These are phyloP conservation scores for Anseranas semipalmata DNA, from an alignment of 2,113 vertebrate species.

Conservation along the genomic window DNA sequence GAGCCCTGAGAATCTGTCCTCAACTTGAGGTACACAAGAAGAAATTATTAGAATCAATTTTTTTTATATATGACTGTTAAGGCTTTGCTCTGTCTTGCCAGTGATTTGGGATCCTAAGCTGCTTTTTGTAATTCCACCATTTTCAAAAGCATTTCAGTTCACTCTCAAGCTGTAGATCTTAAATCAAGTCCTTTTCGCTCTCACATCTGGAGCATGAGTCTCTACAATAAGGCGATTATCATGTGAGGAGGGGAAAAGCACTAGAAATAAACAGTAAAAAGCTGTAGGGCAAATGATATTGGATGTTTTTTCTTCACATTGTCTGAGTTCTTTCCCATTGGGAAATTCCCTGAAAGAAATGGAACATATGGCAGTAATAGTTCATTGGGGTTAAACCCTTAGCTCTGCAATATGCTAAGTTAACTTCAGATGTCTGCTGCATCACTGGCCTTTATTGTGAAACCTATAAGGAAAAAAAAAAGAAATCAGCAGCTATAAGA, in stretches of 20 bases:
- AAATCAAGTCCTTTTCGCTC: conserved; percentile 49
- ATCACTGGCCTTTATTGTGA: conserved; percentile 66
- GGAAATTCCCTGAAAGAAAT: conserved; percentile 70
- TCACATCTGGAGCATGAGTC: conserved; percentile 45
- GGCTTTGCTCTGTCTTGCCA: neutral
- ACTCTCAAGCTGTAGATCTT: conserved; percentile 59
- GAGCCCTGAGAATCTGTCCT: neutral
- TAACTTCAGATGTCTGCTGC: conserved; percentile 67
- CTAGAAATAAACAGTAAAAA: conserved; percentile 66
- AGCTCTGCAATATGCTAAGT: conserved; percentile 68
- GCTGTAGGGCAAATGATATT: conserved; percentile 66
- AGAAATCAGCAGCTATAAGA: conserved; percentile 57
- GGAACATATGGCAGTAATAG: conserved; percentile 68
- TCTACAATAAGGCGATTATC: conserved; percentile 61
- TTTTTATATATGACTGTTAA: neutral
- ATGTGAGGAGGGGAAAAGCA: conserved; percentile 50
- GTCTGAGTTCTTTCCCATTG: conserved; percentile 67
- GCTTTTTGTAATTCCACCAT: conserved; percentile 55
- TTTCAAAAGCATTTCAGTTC: conserved; percentile 53
- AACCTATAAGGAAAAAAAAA: conserved; percentile 64
- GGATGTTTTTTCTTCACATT: conserved; percentile 61
- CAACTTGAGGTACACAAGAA: neutral
- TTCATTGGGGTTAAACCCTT: conserved; percentile 67
- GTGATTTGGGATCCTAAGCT: conserved; percentile 24
- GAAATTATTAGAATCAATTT: neutral